Evolutionary conservation across 2,113 vertebrate genomes (phyloP), one percentile per base, ranked within the genome.

Genomic region (Rhinopomastus cyanomelas): DNA sequence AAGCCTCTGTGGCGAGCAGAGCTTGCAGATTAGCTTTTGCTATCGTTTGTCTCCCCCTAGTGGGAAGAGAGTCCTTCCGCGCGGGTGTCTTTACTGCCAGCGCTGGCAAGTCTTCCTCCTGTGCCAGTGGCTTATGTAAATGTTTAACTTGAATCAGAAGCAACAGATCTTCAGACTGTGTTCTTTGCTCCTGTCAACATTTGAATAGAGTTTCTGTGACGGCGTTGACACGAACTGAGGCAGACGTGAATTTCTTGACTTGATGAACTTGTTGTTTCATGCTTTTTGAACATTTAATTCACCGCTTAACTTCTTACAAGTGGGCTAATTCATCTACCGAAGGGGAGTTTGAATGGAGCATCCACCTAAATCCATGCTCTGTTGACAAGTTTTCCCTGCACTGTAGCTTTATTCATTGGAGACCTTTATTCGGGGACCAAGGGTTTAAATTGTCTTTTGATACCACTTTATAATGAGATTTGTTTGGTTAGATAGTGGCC

Each of bases 11-110:
- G 9, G 53, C 61, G 44, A 60, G 17, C 49, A 51, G n/a, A 49
- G n/a, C 30, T 64, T 53, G 53, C 6, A 11, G 21, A 11, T 8
- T 29, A 8, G 20, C 42, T 95, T 95, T 67, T n/a, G 61, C 37
- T 49, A n/a, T 92, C 75, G 12, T 75, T 85, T 92, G 89, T 95
- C 91, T 95, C 94, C 95, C 94, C 92, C 94, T 96, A 85, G 78
- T 94, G 93, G 92, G 75, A 67, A 72, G 61, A 66, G 42, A 78
- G 23, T 42, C 37, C 30, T 86, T 83, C n/a, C 42, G 65, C 80
- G 19, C 8, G 8, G 30, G 7, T 36, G 81, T 37, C 29, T 73
- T 22, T 17, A 39, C 8, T 27, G 29, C 62, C 65, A 5, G 19
- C 17, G 6, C 17, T 80, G 39, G 32, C 53, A 46, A 30, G 23